Conservation (phyloP, 2,888 invertebrate genomes). For the Tachina fera region DNA sequence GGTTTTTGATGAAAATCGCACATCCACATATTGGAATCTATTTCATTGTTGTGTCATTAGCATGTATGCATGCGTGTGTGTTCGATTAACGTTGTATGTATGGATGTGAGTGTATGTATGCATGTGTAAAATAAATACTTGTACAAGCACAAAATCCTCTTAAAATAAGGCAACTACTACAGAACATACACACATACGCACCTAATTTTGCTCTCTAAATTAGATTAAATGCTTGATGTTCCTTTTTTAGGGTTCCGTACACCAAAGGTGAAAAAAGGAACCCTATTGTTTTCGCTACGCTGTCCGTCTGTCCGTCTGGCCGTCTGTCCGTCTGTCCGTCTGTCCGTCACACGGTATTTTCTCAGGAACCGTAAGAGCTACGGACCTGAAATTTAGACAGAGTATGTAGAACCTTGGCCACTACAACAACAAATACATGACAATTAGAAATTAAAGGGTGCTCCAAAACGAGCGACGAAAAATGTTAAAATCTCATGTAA, state of each 20-base stretch:
- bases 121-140: neutral
- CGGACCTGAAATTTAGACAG: no score
- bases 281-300: no score
- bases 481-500: no score
- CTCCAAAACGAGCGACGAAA: no score
- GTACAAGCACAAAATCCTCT: slow-evolving; percentile 7
- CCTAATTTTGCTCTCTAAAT: slow-evolving; percentile 39
- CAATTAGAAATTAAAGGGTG: no score
- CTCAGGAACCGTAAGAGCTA: no score
- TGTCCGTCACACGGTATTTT: no score
- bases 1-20: slow-evolving; percentile 37
- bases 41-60: slow-evolving; percentile 17
- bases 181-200: neutral
- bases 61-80: neutral
- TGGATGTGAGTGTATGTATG: neutral
- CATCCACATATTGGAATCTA: slow-evolving; percentile 41
- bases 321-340: no score
- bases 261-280: no score
- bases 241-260: neutral
- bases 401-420: no score
- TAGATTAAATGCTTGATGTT: slow-evolving; percentile 37
- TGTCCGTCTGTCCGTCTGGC: no score
- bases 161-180: neutral
- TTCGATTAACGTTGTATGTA: neutral
- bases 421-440: no score